Evolutionary conservation across 2,113 vertebrate genomes (phyloP), one percentile per base, ranked within the genome.

Genomic region (Myotis brandtii): DNA sequence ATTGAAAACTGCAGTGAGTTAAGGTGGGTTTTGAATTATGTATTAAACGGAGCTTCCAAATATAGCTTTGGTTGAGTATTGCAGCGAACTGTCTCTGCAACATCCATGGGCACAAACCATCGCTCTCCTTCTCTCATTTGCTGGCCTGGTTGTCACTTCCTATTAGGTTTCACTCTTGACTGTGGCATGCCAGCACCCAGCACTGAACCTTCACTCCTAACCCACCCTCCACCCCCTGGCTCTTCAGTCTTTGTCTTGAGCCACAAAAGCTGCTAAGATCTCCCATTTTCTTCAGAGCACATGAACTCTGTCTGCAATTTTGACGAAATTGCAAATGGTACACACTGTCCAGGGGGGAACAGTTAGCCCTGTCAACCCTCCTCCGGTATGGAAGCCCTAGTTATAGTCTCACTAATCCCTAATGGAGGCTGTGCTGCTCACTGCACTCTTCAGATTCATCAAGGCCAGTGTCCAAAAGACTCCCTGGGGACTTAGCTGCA

Each of bases 1-100:
- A 97, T 96, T 96, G 96, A 95, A 96, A 89, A 95, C 79, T 46
- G 79, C 43, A 43, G 30, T 20, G 34, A 91, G 54, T 76, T 32
- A 73, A 83, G 88, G 88, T 70, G 40, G 83, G 50, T 93, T 95
- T 17, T 97, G 96, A 98, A 96, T 97, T 96, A 97, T 96, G 94
- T 27, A 97, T 97, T 95, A 97, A 86, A 80, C 37, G 48, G 40
- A 62, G 83, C 85, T 95, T 95, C 95, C 82, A 86, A 86, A 95
- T 89, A 92, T n/a, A 96, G 86, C 80, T 73, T 66, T 85, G 62
- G 27, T 75, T 56, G 56, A 75, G 43, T 14, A 66, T 86, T 88
- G 88, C 95, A 92, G 93, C 54, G 56, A 32, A 81, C 69, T 27
- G 23, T 79, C 85, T 89, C 79, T 7, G 9, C 91, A 93, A 89